Percentiles rank a stretch among this genome's conserved stretches.
Evolutionary conservation across 2,797 vertebrate genomes (phyloP).

Genomic region (Poeciliopsis paucimaculata): DNA sequence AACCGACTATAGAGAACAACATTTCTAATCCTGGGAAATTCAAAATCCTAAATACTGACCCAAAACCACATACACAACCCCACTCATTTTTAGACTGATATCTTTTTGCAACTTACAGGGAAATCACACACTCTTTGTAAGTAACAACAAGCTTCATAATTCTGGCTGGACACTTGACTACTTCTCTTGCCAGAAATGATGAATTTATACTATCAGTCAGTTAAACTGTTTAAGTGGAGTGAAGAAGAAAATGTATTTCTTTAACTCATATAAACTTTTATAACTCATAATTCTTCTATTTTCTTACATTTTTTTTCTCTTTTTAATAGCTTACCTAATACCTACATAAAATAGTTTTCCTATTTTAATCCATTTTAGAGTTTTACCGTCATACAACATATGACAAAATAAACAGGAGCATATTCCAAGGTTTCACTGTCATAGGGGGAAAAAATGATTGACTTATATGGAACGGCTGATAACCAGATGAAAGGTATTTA

Average conservation of each 20-base stretch:
- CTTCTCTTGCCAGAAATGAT: not conserved
- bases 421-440: not conserved
- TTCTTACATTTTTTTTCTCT: not conserved
- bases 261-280: not conserved
- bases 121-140: not conserved
- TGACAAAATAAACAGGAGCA: not conserved
- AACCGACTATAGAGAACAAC: not conserved
- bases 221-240: not conserved
- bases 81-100: not conserved
- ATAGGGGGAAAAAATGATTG: not conserved
- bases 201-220: not conserved
- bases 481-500: not conserved
- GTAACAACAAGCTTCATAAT: not conserved
- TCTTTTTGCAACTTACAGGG: not conserved
- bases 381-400: not conserved
- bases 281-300: not conserved
- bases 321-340: not conserved
- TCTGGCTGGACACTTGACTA: not conserved
- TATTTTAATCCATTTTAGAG: not conserved
- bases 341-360: not conserved
- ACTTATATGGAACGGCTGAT: slow-evolving; percentile 1
- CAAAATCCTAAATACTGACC: not conserved
- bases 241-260: not conserved
- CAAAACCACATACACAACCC: not conserved
- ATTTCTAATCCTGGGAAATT: not conserved